Conservation (phyloP, 1,140 invertebrate species). For the Plutomurus gul region DNA sequence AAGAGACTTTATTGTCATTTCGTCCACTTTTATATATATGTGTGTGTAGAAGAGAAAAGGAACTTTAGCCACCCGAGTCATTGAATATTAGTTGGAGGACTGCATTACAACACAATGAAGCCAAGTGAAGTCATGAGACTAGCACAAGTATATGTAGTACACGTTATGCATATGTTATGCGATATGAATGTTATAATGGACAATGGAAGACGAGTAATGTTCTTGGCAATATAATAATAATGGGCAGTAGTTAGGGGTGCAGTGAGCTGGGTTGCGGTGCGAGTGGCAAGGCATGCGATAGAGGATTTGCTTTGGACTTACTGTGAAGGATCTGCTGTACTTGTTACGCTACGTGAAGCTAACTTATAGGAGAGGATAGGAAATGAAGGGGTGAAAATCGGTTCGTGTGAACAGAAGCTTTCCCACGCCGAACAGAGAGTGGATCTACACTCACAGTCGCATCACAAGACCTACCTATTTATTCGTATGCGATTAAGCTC, state of each 20-base stretch:
- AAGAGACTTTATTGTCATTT: no score
- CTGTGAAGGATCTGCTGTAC: neutral
- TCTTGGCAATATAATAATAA: neutral
- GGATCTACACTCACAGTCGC: slow-evolving; percentile 9
- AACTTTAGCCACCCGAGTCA: neutral
- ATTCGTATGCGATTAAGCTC: neutral
- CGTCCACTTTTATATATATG: no score
- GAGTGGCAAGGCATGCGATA: slow-evolving; percentile 11
- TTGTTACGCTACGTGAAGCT: neutral
- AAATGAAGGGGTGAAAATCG: slow-evolving; percentile 48
- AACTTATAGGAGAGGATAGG: neutral
- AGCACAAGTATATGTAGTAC: no score
- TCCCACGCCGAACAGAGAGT: slow-evolving; percentile 40
- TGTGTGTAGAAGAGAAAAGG: no score
- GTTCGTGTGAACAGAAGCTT: slow-evolving; percentile 52
- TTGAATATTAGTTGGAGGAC: slow-evolving; percentile 2
- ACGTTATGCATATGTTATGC: no score
- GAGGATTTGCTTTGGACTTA: neutral
- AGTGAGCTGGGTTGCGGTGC: neutral
- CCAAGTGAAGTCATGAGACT: neutral
- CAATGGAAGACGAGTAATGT: neutral
- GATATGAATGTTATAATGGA: neutral
- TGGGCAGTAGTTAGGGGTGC: slow-evolving; percentile 24
- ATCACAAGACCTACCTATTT: neutral
- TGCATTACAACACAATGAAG: neutral